Conservation (phyloP, 2,797 vertebrate genomes). For the Sebastes hubbsi region DNA sequence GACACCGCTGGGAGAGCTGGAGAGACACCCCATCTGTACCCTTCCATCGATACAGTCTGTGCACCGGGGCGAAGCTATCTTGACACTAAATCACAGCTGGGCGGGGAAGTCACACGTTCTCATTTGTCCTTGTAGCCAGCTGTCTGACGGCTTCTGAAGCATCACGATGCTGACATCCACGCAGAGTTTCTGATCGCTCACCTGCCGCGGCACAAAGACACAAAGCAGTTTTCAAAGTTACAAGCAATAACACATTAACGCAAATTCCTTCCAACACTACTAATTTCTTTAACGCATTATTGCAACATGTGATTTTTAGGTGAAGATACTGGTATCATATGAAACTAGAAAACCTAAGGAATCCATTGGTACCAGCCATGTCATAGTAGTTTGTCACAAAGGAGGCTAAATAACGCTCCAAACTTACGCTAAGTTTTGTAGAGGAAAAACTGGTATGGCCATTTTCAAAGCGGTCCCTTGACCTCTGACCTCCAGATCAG, state of each 20-base stretch:
- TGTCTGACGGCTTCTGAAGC: constrained; percentile 18
- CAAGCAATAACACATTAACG: too few species aligned
- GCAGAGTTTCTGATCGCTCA: background rate
- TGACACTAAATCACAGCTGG: constrained; percentile 1
- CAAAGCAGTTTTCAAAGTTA: background rate
- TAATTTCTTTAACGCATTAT: too few species aligned
- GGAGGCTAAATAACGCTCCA: too few species aligned
- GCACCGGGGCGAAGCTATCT: background rate
- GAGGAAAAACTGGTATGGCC: fast-evolving
- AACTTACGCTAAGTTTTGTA: fast-evolving
- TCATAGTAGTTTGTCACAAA: too few species aligned
- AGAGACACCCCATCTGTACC: background rate
- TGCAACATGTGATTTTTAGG: too few species aligned
- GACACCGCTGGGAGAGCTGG: constrained; percentile 31
- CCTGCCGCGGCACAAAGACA: background rate
- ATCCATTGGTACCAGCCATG: too few species aligned
- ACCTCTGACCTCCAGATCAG: fast-evolving
- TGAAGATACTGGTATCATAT: too few species aligned
- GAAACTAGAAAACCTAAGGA: too few species aligned
- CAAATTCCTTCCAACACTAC: too few species aligned
- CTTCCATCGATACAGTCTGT: background rate
- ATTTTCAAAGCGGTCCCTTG: too few species aligned
- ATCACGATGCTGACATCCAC: background rate
- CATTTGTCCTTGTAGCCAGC: constrained; percentile 4
- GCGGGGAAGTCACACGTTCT: background rate